Evolutionary conservation across 2,888 invertebrate genomes (phyloP).

Genomic region (Amblyteles armatorius): DNA sequence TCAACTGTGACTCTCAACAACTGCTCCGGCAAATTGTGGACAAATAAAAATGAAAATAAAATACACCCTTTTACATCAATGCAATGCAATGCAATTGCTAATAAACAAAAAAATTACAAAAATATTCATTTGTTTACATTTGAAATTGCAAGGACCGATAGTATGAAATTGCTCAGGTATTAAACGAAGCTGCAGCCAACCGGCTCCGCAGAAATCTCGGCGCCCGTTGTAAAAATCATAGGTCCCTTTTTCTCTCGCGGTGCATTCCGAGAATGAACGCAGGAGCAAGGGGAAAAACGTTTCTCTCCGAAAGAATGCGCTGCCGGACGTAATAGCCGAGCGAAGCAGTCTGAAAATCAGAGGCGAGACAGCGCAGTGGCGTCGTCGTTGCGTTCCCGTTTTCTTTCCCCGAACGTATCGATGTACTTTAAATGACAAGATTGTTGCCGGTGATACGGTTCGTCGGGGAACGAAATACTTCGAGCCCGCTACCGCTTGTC

Average conservation of each 20-base stretch:
- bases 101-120: background rate
- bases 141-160: background rate
- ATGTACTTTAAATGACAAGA: slow-evolving; percentile 68
- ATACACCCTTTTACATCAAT: too few relatives aligned
- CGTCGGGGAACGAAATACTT: slow-evolving; percentile 23
- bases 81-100: too few relatives aligned
- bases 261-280: slow-evolving; percentile 2
- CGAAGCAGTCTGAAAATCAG: slow-evolving; percentile 14
- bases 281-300: slow-evolving; percentile 30
- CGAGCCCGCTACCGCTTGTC: slow-evolving; percentile 36
- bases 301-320: slow-evolving; percentile 10
- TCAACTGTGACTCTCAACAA: too few relatives aligned
- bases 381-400: slow-evolving; percentile 14
- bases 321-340: background rate
- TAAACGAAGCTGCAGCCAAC: slow-evolving; percentile 25
- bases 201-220: slow-evolving; percentile 40
- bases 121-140: too few relatives aligned
- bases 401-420: slow-evolving; percentile 52
- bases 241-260: slow-evolving; percentile 10
- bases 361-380: slow-evolving; percentile 13
- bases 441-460: slow-evolving; percentile 58
- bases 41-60: background rate
- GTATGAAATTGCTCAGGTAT: background rate
- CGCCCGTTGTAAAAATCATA: slow-evolving; percentile 45
- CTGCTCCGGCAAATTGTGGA: too few relatives aligned